Conservation (phyloP, 1,140 invertebrate species). For the Eubasilissa regina region DNA sequence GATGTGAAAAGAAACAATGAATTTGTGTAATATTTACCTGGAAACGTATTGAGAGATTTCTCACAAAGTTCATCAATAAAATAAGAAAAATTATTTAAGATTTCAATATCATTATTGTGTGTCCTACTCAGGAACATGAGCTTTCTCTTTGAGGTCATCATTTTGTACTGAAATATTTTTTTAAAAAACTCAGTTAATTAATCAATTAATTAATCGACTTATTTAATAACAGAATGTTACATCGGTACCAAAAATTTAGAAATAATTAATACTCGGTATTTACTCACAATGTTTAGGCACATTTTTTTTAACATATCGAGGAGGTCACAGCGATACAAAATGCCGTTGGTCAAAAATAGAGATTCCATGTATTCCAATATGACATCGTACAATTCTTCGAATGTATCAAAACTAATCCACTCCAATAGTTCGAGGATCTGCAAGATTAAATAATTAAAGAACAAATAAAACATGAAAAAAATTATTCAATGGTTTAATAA, state of each 20-base stretch:
- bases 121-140: conserved; percentile 61
- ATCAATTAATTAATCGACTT: no score
- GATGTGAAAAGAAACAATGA: no score
- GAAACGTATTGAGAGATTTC: conserved; percentile 64
- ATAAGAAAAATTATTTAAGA: conserved; percentile 57
- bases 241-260: no score
- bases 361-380: conserved; percentile 62
- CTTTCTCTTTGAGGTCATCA: conserved; percentile 60
- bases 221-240: no score
- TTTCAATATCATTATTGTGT: conserved; percentile 44
- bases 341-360: conserved; percentile 53
- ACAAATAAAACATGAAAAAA: not conserved
- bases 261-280: not conserved
- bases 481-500: no score
- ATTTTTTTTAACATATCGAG: conserved; percentile 63
- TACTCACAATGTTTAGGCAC: conserved; percentile 68
- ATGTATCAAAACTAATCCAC: conserved; percentile 65
- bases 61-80: conserved; percentile 64
- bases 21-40: conserved; percentile 61
- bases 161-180: conserved; percentile 61
- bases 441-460: conserved; percentile 44
- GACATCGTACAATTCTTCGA: conserved; percentile 61
- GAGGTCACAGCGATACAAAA: conserved; percentile 58
- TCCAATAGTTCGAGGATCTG: conserved; percentile 67
- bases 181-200: no score